Base-by-base conservation (phyloP, 1,140 invertebrate genomes). In the Medauroidea extradentata region DNA sequence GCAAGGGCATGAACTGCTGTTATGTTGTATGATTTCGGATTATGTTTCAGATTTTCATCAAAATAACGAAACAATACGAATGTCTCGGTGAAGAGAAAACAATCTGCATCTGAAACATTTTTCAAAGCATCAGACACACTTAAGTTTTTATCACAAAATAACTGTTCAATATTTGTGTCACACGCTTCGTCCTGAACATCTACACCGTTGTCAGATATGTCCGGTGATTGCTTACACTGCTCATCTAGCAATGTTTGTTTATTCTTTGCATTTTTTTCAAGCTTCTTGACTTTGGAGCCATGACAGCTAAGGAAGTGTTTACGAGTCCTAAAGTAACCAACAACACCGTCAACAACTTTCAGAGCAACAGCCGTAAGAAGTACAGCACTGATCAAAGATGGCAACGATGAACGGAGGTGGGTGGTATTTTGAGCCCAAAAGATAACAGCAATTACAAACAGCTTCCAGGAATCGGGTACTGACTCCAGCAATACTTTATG, bases 1-100 rank as follows among this genome's bases (percentile, higher is more conserved):
- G 85, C 80, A 71, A 87, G 88, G n/a, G 70, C 71, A 66, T 90
- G 87, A 44, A 91, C 75, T 49, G 82, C 78, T 24, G 67, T 74
- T 5, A 75, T 65, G 49, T 83, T 80, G 73, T 81, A 90, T 54
- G 78, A 75, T 67, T 84, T 85, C 1, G 79, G 78, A 68, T 80
- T 82, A 38, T 69, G 74, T 54, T 72, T 74, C 39, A 89, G 71
- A 64, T 81, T 79, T 46, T 79, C 69, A 67, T 85, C 78, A 50
- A 86, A 75, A 66, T 84, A 75, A 69, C 87, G 88, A 71, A 85
- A 81, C 25, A 78, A 16, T 24, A 57, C 14, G 11, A 52, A 50
- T 21, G 43, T 52, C 14, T 57, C 46, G 29, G 34, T 39, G 2
- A 57, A 9, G 11, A 43, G 29, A 24, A 54, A 42, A 41, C 53